These are phyloP conservation scores for Erebia ligea DNA, from an alignment of 2,888 invertebrate genomes.

Conservation along the genomic window DNA sequence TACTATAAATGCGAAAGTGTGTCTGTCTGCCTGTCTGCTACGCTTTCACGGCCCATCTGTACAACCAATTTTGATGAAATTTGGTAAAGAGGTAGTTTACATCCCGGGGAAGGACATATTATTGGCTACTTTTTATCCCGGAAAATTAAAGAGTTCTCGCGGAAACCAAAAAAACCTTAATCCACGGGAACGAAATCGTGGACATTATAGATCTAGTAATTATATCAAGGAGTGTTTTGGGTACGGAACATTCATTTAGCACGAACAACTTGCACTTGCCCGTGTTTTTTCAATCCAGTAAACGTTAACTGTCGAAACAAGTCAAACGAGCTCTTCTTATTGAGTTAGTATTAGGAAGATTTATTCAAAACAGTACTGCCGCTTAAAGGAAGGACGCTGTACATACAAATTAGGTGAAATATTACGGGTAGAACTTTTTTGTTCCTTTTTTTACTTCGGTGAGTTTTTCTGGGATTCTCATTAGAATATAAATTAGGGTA, in stretches of 20 bases:
- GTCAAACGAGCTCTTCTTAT: slow-evolving; percentile 65
- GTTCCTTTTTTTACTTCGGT: slow-evolving; percentile 7
- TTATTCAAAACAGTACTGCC: slow-evolving; percentile 73
- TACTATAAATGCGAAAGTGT: too few relatives aligned
- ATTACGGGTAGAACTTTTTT: background rate
- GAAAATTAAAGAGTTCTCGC: too few relatives aligned
- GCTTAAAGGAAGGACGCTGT: slow-evolving; percentile 52
- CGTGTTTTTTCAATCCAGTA: slow-evolving; percentile 62
- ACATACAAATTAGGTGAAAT: slow-evolving; percentile 63
- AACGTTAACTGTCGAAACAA: slow-evolving; percentile 62
- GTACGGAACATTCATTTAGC: background rate
- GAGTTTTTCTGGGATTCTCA: slow-evolving; percentile 13
- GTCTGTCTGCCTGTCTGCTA: too few relatives aligned
- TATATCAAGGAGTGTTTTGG: too few relatives aligned
- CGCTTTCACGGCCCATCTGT: too few relatives aligned
- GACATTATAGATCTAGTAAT: too few relatives aligned
- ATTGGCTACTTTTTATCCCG: too few relatives aligned
- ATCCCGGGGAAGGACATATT: too few relatives aligned
- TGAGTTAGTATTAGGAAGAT: slow-evolving; percentile 74
- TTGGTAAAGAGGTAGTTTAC: too few relatives aligned
- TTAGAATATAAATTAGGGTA: slow-evolving; percentile 23
- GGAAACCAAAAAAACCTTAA: too few relatives aligned
- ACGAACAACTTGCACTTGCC: background rate
- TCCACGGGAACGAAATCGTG: too few relatives aligned
- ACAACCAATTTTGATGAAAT: too few relatives aligned